phyloP scores from a whole-genome alignment of 2,113 vertebrate species.

The Tichodroma muraria region DNA sequence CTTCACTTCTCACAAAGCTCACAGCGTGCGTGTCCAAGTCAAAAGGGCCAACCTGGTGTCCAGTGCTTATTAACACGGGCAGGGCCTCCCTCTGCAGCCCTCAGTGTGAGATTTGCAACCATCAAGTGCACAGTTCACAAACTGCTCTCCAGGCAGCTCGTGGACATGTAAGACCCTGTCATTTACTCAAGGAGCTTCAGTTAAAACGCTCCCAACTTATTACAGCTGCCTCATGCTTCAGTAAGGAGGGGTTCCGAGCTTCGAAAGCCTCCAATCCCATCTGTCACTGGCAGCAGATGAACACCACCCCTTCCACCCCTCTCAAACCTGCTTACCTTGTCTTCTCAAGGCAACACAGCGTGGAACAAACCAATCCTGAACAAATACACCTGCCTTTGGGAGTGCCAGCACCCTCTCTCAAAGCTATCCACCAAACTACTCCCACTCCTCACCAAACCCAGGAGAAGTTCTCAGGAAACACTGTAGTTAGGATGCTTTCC shows the following conservation, averaged over 20 bases:
- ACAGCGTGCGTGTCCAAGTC: rapidly evolving
- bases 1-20: neutral
- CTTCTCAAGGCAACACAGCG: neutral
- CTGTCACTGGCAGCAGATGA: neutral
- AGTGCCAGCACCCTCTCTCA: neutral
- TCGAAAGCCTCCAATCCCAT: neutral
- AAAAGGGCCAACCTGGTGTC: neutral
- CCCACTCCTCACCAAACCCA: neutral
- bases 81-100: neutral
- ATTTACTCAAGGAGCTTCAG: neutral
- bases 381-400: neutral
- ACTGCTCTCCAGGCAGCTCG: neutral
- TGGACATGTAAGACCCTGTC: neutral
- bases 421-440: neutral
- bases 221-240: neutral
- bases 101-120: neutral
- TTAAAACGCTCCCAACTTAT: neutral
- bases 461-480: neutral
- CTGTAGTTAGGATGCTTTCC: neutral
- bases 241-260: neutral
- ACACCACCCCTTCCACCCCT: neutral
- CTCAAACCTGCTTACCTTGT: neutral
- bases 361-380: rapidly evolving
- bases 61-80: neutral
- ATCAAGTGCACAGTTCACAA: neutral